A percentile compares a stretch with the other conserved stretches of the same genome.
Evolutionary conservation across 2,113 vertebrate species (phyloP).

Genomic region (Phodopus roborovskii): DNA sequence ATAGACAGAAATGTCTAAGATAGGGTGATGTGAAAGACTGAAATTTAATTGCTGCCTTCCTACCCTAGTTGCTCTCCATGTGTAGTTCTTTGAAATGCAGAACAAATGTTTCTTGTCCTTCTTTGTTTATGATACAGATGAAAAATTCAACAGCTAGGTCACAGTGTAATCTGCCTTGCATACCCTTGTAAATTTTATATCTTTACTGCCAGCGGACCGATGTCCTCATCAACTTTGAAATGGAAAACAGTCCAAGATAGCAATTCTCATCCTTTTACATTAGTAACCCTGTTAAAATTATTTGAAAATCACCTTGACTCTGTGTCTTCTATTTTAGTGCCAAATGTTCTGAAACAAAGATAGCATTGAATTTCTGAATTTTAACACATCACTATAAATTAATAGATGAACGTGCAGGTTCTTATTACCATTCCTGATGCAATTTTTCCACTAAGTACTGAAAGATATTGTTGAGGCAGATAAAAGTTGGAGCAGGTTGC

Average conservation of each 20-base stretch:
- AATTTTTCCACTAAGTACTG: constrained; percentile 78
- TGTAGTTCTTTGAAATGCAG: constrained; percentile 58
- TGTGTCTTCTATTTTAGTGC: constrained; percentile 70
- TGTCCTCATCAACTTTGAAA: constrained; percentile 75
- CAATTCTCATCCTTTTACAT: constrained; percentile 69
- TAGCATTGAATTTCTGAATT: constrained; percentile 69
- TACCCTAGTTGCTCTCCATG: constrained; percentile 43
- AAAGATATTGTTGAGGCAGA: constrained; percentile 66
- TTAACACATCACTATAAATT: constrained; percentile 72
- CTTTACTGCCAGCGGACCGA: constrained; percentile 66
- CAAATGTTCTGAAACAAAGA: constrained; percentile 67
- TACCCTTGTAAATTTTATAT: constrained; percentile 70
- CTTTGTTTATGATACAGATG: constrained; percentile 77
- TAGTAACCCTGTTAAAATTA: constrained; percentile 75
- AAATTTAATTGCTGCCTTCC: constrained; percentile 50
- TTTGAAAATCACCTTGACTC: constrained; percentile 78
- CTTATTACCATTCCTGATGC: constrained; percentile 77
- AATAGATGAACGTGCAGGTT: constrained; percentile 65
- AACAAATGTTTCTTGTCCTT: constrained; percentile 55
- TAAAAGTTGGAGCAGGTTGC: constrained; percentile 24
- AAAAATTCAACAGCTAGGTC: constrained; percentile 76
- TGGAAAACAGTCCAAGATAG: constrained; percentile 69
- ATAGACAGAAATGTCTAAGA: constrained; percentile 55
- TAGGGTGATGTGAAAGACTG: constrained; percentile 11
- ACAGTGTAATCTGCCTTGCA: constrained; percentile 60